Base-by-base conservation (phyloP, 1,140 invertebrate species). In the Drosophila arawakana region DNA sequence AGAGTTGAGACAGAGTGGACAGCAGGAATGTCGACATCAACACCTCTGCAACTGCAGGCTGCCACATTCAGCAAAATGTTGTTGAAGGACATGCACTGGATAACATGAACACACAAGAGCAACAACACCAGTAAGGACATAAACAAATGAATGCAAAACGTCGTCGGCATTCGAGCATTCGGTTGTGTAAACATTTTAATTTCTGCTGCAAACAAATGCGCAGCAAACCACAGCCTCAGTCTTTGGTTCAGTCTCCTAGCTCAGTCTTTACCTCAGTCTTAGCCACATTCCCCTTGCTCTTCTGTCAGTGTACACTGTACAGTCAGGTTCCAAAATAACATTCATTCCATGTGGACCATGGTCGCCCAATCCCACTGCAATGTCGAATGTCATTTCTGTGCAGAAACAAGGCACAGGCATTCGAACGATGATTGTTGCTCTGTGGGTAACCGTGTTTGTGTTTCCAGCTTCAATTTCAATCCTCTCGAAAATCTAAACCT, bases 171-270 rank as follows among this genome's bases (percentile, higher is more conserved):
- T 86, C 62, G 72, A 72, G 84, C 84, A 77, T 77, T 85, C 66
- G 72, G 84, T 89, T 89, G 84, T 89, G 84, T 89, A 89, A 89
- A 89, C 84, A 89, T 89, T 89, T 89, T 89, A 89, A 89, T 89
- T 89, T 89, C 81, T 73, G 71, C 75, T 76, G 78, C 83, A 78
- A 82, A 83, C 83, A 88, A 88, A 88, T 86, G 82, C 65, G 73
- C 82, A 88, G 73, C 71, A 71, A 71, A 68, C 83, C 76, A 65
- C 80, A 83, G 41, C 75, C 75, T 76, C 71, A 75, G 75, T 65
- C 69, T 75, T 69, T 30, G 65, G 73, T 35, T 44, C 62, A 46
- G 7, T 49, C 0, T 18, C n/a, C n/a, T 8, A 4, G 8, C 21
- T 30, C 39, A 4, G 2, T 37, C 13, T 10, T 7, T 11, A 15